phyloP scores from a whole-genome alignment of 2,888 invertebrate species.

The Gerris lacustris region DNA sequence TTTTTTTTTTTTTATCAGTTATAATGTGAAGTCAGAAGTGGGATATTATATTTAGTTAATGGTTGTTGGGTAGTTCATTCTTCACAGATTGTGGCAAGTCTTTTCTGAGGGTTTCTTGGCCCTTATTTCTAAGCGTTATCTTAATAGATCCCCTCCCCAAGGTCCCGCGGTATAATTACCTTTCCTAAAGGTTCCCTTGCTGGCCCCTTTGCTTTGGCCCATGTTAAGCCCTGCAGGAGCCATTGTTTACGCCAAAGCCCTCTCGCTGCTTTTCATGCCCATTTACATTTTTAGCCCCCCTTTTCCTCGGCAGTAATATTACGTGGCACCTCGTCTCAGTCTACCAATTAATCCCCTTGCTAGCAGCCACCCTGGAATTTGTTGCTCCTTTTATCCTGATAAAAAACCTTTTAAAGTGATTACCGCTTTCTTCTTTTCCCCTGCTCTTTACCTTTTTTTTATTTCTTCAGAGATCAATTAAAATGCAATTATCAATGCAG shows the following conservation, averaged over 20 bases:
- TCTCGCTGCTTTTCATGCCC: background rate
- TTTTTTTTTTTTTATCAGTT: no score
- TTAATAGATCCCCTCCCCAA: background rate
- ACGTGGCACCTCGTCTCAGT: background rate
- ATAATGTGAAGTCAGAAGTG: no score
- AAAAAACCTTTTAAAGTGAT: slow-evolving; percentile 2
- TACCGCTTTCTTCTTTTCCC: background rate
- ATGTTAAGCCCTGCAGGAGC: background rate
- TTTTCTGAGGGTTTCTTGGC: no score
- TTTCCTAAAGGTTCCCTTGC: background rate
- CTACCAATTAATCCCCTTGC: background rate
- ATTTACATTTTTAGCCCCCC: background rate
- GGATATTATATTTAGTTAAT: no score
- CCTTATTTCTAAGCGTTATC: background rate
- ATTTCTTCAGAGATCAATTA: background rate
- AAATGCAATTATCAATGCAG: background rate
- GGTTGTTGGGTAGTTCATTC: no score
- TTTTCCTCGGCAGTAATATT: background rate
- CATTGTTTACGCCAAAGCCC: background rate
- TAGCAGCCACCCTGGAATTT: background rate
- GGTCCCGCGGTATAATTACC: background rate
- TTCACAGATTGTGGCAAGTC: no score
- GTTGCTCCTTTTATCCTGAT: slow-evolving; percentile 3
- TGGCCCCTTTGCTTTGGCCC: background rate
- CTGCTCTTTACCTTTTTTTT: background rate